Percentiles rank a stretch among this genome's conserved stretches.
Conservation (phyloP, 2,797 vertebrate species). For the Myoxocephalus aenaeus region DNA sequence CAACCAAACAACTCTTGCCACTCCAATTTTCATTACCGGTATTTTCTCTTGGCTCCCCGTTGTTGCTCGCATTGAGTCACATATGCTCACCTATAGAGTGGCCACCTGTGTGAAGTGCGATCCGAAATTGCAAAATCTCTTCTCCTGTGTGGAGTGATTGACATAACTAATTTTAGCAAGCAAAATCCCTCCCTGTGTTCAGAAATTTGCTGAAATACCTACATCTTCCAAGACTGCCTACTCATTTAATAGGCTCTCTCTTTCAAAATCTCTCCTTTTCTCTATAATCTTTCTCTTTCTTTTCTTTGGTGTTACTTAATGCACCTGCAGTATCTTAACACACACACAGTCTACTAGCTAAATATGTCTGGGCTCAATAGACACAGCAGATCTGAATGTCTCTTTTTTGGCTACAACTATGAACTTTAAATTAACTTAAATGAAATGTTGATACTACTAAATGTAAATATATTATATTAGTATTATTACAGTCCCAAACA, state of each 20-base stretch:
- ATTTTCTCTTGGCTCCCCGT: not conserved
- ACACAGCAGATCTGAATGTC: not conserved
- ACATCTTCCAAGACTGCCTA: not conserved
- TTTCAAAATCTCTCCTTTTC: too few relatives aligned
- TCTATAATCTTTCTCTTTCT: not conserved
- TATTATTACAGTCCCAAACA: slow-evolving; percentile 5
- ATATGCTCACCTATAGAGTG: not conserved
- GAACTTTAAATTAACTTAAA: not conserved
- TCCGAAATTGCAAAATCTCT: not conserved
- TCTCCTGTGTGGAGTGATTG: not conserved
- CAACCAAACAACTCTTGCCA: not conserved
- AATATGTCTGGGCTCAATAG: not conserved
- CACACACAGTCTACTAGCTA: not conserved
- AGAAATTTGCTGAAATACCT: not conserved
- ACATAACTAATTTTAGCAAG: not conserved
- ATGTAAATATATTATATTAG: not conserved
- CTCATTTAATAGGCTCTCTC: not conserved
- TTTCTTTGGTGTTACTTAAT: not conserved
- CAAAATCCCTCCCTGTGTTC: not conserved
- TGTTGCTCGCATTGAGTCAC: not conserved
- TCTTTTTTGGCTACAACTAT: not conserved
- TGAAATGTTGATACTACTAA: not conserved
- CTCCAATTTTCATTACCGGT: not conserved
- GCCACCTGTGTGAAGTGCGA: not conserved
- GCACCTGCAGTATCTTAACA: not conserved